Evolutionary conservation across 2,888 invertebrate genomes (phyloP), one percentile per base, ranked within the genome.

Genomic region (Dryococelus australis): DNA sequence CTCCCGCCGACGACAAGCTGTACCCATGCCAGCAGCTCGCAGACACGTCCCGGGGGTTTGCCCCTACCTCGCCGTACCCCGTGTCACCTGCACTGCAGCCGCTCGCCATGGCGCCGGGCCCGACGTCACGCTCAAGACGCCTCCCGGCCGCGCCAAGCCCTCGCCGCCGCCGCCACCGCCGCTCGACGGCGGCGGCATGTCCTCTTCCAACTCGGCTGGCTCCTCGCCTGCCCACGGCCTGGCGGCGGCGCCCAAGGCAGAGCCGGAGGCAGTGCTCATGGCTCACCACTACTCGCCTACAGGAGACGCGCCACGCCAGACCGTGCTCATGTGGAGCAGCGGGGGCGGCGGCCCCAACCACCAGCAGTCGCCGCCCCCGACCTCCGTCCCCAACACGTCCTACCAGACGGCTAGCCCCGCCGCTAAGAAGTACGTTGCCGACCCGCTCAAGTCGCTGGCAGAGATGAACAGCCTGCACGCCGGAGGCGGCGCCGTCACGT

Each of bases 241-340:
- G 13, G 91, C 94, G 81, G 92, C 94, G 53, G 94, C 94, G 0
- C 94, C 94, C 0, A 95, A 95, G 91, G 93, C 95, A 92, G 95
- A 95, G 90, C 91, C 93, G 0, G 94, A 94, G 88, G 92, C 92
- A 35, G 89, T 90, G 65, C 89, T 90, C 88, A 86, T 85, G 43
- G 81, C 86, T 27, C 87, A 88, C 53, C 89, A 88, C 43, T 90
- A 90, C 88, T 89, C 90, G 78, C 89, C 90, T 86, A 90, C 87
- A 16, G 79, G 78, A 43, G 95, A 95, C 90, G 93, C 95, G 89
- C 96, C 96, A 0, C 94, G 98, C 84, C 98, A 98, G 92, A 98
- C 98, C 20, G 98, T 98, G 87, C 94, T 98, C 83, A 98, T 98
- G 98, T 98, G 98, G 98, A 98, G 98, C 13, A 91, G 91, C 88